Conservation (phyloP, 2,888 invertebrate species). For the Parasteatoda lunata region DNA sequence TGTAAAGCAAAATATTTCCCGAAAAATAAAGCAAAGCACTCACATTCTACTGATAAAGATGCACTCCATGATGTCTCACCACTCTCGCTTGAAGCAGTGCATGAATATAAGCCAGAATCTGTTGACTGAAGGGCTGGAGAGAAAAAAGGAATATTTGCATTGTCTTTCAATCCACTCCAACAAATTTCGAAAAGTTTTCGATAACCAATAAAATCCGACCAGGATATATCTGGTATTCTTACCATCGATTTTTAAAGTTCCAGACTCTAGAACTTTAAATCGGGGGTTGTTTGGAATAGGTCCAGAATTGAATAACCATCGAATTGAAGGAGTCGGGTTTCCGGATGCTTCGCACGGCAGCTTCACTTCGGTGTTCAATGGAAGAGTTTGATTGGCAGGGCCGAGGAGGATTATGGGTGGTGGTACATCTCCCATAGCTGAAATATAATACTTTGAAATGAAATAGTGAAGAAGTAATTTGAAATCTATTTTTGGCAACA, state of each 20-base stretch:
- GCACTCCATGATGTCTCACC: conserved; percentile 90
- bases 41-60: conserved; percentile 76
- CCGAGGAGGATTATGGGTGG: conserved; percentile 91
- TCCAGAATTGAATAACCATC: conserved; percentile 86
- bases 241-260: conserved; percentile 86
- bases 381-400: conserved; percentile 89
- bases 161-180: neutral
- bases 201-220: neutral
- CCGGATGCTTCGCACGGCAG: conserved; percentile 87
- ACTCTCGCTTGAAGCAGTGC: conserved; percentile 87
- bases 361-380: conserved; percentile 84
- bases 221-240: conserved; percentile 69
- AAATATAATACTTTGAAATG: neutral
- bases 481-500: no score
- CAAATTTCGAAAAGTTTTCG: neutral
- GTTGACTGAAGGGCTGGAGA: conserved; percentile 81
- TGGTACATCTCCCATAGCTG: conserved; percentile 77
- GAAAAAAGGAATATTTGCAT: conserved; percentile 68
- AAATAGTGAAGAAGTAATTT: no score
- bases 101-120: conserved; percentile 87
- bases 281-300: conserved; percentile 76
- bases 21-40: conserved; percentile 10
- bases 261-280: conserved; percentile 81
- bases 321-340: conserved; percentile 82
- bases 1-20: no score